Base-by-base conservation (phyloP, 2,113 vertebrate species). In the Forbesichthys papilliferus region DNA sequence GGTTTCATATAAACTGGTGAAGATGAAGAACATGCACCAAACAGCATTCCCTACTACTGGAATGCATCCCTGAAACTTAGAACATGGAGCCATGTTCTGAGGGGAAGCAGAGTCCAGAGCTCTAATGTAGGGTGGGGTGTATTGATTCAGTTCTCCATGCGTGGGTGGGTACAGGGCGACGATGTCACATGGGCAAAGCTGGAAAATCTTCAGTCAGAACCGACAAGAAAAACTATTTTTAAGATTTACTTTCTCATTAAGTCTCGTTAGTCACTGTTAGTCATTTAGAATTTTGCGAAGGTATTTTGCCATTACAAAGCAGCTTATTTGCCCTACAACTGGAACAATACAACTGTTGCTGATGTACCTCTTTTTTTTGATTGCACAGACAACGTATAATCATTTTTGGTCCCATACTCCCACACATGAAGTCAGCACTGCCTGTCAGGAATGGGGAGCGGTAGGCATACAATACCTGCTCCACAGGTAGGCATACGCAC, bases 401-500 rank as follows among this genome's bases (percentile, higher is more conserved):
- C 56, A 69, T 52, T 69, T 66, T 64, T 73, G 51, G 74, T 60
- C 46, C 9, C 54, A 2, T 34, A 55, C 82, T 73, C 85, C 77
- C 80, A 74, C 75, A 60, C 71, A 76, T 47, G 64, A 69, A 85
- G 61, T 78, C 74, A 83, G 61, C 59, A 53, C 69, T 88, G 83
- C 79, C 79, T 27, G 27, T 27, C 80, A 75, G 79, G 81, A 46
- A 82, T 16, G 36, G 84, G 85, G 80, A 82, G 83, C 12, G 80
- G 77, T 68, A 14, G 1, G 46, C 18, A 4, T 27, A 74, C 78
- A 80, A 78, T 82, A 86, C 78, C 79, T 77, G 75, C 62, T 78
- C 54, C 61, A 66, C 84, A 85, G 90, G 84, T 89, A 27, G 27
- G 27, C 27, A 1, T 27, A 88, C 87, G 86, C 75, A 73, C 36